Evolutionary conservation across 2,113 vertebrate genomes (phyloP).

Genomic region (Scalopus aquaticus): DNA sequence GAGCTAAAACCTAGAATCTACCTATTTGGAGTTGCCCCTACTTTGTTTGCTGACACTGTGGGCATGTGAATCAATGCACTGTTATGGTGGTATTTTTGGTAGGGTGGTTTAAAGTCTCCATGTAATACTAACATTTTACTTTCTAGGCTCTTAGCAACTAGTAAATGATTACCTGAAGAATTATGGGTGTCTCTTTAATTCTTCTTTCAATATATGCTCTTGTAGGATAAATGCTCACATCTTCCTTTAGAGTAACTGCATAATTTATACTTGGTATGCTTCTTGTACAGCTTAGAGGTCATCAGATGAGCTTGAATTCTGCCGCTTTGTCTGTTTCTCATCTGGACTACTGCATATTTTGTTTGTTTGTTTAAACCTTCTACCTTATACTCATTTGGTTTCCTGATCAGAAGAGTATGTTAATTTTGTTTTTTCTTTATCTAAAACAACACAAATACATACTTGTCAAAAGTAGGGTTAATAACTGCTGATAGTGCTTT

Average conservation of each 20-base stretch:
- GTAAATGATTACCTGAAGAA: slow-evolving; percentile 39
- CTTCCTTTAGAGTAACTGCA: not conserved
- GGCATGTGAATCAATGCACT: not conserved
- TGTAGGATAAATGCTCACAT: not conserved
- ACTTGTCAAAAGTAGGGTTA: slow-evolving; percentile 6
- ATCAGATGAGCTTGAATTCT: slow-evolving; percentile 43
- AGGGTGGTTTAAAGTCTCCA: not conserved
- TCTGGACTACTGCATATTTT: not conserved
- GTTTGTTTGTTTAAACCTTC: slow-evolving; percentile 30
- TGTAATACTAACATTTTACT: slow-evolving; percentile 22
- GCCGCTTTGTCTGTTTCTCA: slow-evolving; percentile 20
- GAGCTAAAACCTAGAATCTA: slow-evolving; percentile 43
- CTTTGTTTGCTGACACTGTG: not conserved
- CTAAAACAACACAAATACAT: not conserved
- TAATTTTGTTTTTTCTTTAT: slow-evolving; percentile 8
- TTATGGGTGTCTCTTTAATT: not conserved
- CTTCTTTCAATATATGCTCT: not conserved
- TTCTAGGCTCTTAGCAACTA: not conserved
- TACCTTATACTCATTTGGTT: not conserved
- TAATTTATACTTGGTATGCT: slow-evolving; percentile 39
- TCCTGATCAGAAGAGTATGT: slow-evolving; percentile 8
- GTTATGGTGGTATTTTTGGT: not conserved
- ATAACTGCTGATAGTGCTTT: not conserved
- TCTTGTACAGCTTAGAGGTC: slow-evolving; percentile 15
- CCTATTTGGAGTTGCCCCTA: not conserved